A percentile compares a stretch with the other conserved stretches of the same genome.
phyloP scores from a whole-genome alignment of 1,140 invertebrate genomes.

The Parapsyche elsis region DNA sequence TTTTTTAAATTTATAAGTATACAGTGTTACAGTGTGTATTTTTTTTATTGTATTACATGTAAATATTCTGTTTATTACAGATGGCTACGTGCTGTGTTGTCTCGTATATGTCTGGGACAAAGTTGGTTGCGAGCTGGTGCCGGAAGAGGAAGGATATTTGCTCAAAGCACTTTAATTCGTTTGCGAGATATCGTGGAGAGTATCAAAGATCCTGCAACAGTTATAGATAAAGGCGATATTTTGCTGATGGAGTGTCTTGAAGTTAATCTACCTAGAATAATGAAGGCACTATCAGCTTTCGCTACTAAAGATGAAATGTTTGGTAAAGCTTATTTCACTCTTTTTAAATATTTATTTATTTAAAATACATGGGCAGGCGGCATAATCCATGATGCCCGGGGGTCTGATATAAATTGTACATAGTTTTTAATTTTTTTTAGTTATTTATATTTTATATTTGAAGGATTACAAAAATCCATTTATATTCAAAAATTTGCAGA shows the following conservation, averaged over 20 bases:
- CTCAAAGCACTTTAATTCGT: slow-evolving; percentile 63
- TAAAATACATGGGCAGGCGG: no score
- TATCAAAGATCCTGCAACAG: slow-evolving; percentile 1
- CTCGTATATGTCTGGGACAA: slow-evolving; percentile 64
- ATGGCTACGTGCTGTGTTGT: slow-evolving; percentile 65
- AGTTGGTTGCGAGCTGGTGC: slow-evolving; percentile 65
- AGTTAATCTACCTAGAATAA: slow-evolving; percentile 62
- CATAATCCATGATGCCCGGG: no score
- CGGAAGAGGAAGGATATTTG: slow-evolving; percentile 64
- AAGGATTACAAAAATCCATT: no score
- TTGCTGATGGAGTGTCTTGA: slow-evolving; percentile 65
- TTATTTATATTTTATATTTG: no score
- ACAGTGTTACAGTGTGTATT: not conserved
- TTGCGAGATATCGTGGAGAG: slow-evolving; percentile 61
- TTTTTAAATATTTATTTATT: no score
- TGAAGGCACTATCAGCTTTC: slow-evolving; percentile 64
- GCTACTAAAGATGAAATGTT: slow-evolving; percentile 66
- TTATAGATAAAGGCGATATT: slow-evolving; percentile 58
- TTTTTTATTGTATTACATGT: no score
- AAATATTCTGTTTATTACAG: slow-evolving; percentile 55
- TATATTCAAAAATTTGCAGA: no score
- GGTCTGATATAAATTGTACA: no score
- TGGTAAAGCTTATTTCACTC: slow-evolving; percentile 58
- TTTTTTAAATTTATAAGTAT: not conserved
- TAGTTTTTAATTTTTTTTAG: no score